phyloP scores from a whole-genome alignment of 2,113 vertebrate species.

The Ahaetulla prasina region DNA sequence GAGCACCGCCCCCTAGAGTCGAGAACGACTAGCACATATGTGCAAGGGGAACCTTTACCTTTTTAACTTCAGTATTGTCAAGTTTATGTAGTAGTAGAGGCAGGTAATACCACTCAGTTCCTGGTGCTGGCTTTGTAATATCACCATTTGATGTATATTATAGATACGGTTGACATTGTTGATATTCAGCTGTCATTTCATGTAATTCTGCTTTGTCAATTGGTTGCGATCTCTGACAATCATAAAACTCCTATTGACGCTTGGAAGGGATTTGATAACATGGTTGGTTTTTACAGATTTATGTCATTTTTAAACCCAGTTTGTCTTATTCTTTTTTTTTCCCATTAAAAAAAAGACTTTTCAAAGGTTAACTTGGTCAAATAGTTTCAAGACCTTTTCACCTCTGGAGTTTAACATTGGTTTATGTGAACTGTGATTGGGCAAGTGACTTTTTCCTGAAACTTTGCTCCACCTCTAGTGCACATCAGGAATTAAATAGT shows the following conservation, averaged over 20 bases:
- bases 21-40: no score
- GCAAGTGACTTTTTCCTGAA: fast-evolving
- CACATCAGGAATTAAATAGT: not conserved
- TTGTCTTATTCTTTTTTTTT: not conserved
- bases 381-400: not conserved
- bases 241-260: not conserved
- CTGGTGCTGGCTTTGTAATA: not conserved
- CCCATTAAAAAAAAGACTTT: not conserved
- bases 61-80: not conserved
- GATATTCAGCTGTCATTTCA: not conserved
- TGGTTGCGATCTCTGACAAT: not conserved
- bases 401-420: not conserved
- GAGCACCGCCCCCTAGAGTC: no score
- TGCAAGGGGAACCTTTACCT: no score
- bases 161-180: not conserved
- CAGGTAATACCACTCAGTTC: not conserved
- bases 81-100: not conserved
- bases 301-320: not conserved
- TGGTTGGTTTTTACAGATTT: not conserved
- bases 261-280: not conserved
- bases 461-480: conserved; percentile 20
- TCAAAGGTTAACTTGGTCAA: not conserved
- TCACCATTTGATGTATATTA: not conserved
- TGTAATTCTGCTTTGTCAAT: not conserved
- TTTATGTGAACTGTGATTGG: not conserved